Evolutionary conservation across 2,113 vertebrate species (phyloP), one percentile per base, ranked within the genome.

Genomic region (Jaculus jaculus): DNA sequence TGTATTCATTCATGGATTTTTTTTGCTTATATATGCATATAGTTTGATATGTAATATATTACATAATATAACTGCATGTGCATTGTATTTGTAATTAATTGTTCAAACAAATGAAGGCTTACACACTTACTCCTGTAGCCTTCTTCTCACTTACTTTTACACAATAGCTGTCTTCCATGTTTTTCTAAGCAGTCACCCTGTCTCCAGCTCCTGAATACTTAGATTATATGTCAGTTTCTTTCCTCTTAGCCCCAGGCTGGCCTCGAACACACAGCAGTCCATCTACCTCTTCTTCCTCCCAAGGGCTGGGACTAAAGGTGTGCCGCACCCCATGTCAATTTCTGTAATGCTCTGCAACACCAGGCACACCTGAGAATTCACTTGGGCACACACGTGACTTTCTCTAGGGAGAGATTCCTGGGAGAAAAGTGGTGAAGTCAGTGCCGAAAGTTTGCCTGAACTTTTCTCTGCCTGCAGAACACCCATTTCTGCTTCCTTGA

Each of bases 381-480:
- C 30, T 51, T 73, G 37, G 54, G 42, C 5, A 7, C 24, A 47
- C 8, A 1, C 2, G 2, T 1, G 39, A 17, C 24, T n/a, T 2
- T 26, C 72, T 21, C 24, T 2, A 2, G 84, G 63, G 24, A 23
- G 6, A 2, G 4, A 9, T 20, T 80, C 63, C 39, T 24, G 21
- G 51, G 17, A 51, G 24, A 75, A n/a, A 7, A 13, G 1, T 11
- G 18, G 20, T 1, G 2, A 7, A 37, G 21, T 71, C 21, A 0
- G 7, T 12, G 17, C 37, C 15, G 47, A 60, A 82, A 74, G 73
- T 47, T 34, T 54, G 12, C 32, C 47, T 37, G 12, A 12, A 51
- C 8, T 72, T 23, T 23, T 73, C 24, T 86, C 34, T 51, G 61
- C 69, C 54, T 84, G 51, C 26, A 20, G 23, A 65, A 23, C 13